Evolutionary conservation across 2,113 vertebrate genomes (phyloP), one percentile per base, ranked within the genome.

Genomic region (Hipposideros armiger): DNA sequence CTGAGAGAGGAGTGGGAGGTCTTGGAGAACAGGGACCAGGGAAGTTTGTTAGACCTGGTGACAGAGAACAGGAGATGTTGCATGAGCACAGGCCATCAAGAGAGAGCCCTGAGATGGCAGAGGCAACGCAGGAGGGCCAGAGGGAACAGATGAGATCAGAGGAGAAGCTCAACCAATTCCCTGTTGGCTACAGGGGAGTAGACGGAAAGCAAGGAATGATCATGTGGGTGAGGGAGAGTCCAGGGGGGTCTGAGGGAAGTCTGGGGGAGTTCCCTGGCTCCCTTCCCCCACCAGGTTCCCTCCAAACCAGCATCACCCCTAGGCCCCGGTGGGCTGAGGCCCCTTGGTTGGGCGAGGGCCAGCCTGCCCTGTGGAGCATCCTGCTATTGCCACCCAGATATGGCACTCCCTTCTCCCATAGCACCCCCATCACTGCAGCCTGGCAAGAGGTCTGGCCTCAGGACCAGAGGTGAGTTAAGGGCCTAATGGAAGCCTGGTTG

Each of bases 401-500:
- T 40, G 94, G 97, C 78, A 54, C 47, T 20, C 95, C 97, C 64
- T 96, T 93, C 89, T 94, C 93, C 80, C 91, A 85, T 47, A 95
- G 95, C 62, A 85, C 60, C 42, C 74, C 97, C 56, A 64, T 67
- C 93, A 88, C 86, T 85, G 94, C 83, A 91, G 84, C 96, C 94
- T 97, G 97, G 96, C 95, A 92, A 78, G 82, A 96, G 54, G 80
- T 96, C 83, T 94, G 95, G 95, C 73, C 94, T 77, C 66, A 3
- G 69, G 24, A 97, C 36, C 86, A 97, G 90, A 97, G 96, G 96
- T 86, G 92, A 98, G 97, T 93, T 52, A 72, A 52, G 45, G 91
- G 77, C 50, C 10, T 64, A 70, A 64, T 45, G 64, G 32, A 88
- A 45, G 40, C 14, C 32, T 83, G 73, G 45, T 11, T 17, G 96